A percentile compares a stretch with the other conserved stretches of the same genome.
phyloP scores from a whole-genome alignment of 2,888 invertebrate species.

The Allacma fusca region DNA sequence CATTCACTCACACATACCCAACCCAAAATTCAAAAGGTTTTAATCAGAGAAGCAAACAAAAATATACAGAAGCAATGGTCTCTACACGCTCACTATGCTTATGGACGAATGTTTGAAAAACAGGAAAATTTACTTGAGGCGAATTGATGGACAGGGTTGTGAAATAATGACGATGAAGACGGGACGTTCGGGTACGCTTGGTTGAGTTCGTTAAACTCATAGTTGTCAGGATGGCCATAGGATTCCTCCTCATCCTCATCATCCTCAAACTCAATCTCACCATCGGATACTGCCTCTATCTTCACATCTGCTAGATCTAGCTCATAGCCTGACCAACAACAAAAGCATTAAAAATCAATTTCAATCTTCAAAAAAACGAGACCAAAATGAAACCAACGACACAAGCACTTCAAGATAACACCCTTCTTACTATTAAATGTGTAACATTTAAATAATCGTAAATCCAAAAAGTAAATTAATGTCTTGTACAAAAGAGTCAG shows the following conservation, averaged over 20 bases:
- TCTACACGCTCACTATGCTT: neutral
- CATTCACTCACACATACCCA: neutral
- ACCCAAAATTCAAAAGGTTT: neutral
- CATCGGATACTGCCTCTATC: slow-evolving; percentile 54
- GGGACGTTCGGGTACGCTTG: slow-evolving; percentile 45
- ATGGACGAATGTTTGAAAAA: slow-evolving; percentile 25
- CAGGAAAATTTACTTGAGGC: slow-evolving; percentile 52
- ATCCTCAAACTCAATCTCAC: slow-evolving; percentile 55
- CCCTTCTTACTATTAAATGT: slow-evolving; percentile 44
- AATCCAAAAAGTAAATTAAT: neutral
- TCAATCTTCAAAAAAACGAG: slow-evolving; percentile 37
- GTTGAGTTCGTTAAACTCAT: slow-evolving; percentile 40
- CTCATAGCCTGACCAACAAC: slow-evolving; percentile 58
- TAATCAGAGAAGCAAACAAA: neutral
- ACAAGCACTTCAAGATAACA: slow-evolving; percentile 31
- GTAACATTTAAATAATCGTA: slow-evolving; percentile 18
- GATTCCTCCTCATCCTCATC: slow-evolving; percentile 51
- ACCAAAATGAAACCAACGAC: slow-evolving; percentile 38
- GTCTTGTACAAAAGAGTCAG: slow-evolving; percentile 13
- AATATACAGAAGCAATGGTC: neutral
- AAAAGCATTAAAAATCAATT: slow-evolving; percentile 56
- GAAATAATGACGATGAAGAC: slow-evolving; percentile 47
- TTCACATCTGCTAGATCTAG: slow-evolving; percentile 55
- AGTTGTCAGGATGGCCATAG: slow-evolving; percentile 43
- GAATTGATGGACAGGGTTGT: slow-evolving; percentile 49